Evolutionary conservation across 23 tunicate species (phyloP).

Genomic region (Trididemnum clinides): DNA sequence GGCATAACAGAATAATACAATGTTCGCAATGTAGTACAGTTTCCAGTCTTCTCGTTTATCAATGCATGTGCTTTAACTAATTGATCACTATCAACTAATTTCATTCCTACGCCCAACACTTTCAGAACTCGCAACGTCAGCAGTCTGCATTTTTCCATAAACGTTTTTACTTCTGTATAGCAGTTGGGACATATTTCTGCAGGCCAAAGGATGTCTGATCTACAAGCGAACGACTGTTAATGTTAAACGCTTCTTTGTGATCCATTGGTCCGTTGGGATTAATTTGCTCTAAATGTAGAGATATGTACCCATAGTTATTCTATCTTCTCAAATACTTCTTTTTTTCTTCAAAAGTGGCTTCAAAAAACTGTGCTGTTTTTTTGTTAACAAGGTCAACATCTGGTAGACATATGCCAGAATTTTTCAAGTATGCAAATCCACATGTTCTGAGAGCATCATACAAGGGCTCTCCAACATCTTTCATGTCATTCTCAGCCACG

Average conservation of each 20-base stretch:
- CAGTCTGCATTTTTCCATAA: constrained; percentile 27
- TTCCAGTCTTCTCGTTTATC: not conserved
- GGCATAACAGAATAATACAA: constrained; percentile 57
- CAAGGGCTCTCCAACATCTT: not conserved
- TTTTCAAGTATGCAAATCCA: constrained; percentile 44
- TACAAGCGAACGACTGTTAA: not conserved
- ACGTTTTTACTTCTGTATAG: not conserved
- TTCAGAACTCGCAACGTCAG: constrained; percentile 33
- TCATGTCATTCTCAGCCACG: not conserved
- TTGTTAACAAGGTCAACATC: constrained; percentile 15
- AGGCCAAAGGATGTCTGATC: constrained; percentile 45
- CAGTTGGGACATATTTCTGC: constrained; percentile 31
- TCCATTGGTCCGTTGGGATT: constrained; percentile 53
- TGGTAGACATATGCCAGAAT: constrained; percentile 8
- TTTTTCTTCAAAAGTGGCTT: constrained; percentile 17
- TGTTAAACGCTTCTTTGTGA: constrained; percentile 64
- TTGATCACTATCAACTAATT: constrained; percentile 27
- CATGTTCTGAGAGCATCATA: constrained; percentile 2
- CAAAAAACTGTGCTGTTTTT: constrained; percentile 17
- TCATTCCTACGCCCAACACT: constrained; percentile 35
- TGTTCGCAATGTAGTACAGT: constrained; percentile 41
- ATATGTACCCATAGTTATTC: constrained; percentile 42
- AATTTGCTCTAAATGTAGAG: constrained; percentile 2
- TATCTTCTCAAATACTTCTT: constrained; percentile 2
- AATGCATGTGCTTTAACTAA: constrained; percentile 13